Conservation (phyloP, 2,797 vertebrate species). For the Paratrypauchen microcephalus region DNA sequence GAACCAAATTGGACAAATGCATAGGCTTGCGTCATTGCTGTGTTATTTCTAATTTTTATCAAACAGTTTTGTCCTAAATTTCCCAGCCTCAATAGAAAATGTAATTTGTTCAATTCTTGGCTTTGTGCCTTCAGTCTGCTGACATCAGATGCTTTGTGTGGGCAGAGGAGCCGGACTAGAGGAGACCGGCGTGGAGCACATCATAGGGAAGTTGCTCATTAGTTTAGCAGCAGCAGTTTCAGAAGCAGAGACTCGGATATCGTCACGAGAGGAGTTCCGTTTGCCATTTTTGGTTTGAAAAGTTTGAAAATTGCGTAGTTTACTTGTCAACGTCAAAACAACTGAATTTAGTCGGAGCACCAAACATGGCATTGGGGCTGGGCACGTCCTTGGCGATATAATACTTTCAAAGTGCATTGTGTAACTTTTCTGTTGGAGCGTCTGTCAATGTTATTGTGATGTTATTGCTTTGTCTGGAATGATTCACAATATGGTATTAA, state of each 20-base stretch:
- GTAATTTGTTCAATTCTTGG: conserved; percentile 31
- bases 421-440: no score
- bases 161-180: conserved; percentile 3
- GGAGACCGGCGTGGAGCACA: not conserved
- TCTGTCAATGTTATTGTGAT: no score
- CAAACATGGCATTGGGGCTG: no score
- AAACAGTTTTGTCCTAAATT: conserved; percentile 11
- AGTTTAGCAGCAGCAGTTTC: not conserved
- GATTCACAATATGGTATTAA: no score
- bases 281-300: conserved; percentile 25
- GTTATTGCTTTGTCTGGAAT: no score
- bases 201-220: not conserved
- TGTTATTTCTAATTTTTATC: conserved; percentile 26
- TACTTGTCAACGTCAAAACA: no score
- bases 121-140: conserved; percentile 34
- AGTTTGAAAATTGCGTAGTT: no score
- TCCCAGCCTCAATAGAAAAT: conserved; percentile 33
- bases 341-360: no score
- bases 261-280: not conserved
- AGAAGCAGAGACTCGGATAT: not conserved
- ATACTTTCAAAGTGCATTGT: no score
- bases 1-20: conserved; percentile 17
- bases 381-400: no score
- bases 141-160: conserved; percentile 40
- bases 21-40: conserved; percentile 33